These are phyloP conservation scores for Ophthalmolycus amberensis DNA, from an alignment of 2,113 vertebrate species.

Conservation along the genomic window DNA sequence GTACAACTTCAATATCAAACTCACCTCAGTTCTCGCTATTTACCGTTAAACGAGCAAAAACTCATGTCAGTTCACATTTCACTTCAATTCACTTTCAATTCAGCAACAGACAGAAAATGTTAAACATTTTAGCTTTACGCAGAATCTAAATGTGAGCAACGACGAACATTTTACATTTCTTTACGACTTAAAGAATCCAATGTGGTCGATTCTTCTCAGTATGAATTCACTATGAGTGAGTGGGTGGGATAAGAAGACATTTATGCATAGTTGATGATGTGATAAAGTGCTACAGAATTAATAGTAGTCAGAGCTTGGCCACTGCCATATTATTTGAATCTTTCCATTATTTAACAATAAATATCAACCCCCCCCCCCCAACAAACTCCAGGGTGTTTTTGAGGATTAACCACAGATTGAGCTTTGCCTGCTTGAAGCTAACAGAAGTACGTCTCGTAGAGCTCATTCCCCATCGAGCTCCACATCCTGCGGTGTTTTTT, in stretches of 20 bases:
- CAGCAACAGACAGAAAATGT: background rate
- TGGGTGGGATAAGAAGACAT: background rate
- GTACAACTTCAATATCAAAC: background rate
- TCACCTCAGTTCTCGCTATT: background rate
- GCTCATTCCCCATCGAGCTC: constrained; percentile 9
- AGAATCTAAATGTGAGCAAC: background rate
- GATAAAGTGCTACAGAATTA: background rate
- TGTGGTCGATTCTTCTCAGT: background rate
- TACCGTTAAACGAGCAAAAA: constrained; percentile 9
- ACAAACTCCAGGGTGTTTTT: constrained; percentile 45
- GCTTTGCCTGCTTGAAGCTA: constrained; percentile 41
- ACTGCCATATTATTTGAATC: constrained; percentile 6
- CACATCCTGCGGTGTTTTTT: constrained; percentile 8
- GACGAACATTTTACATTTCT: background rate
- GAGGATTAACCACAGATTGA: constrained; percentile 48
- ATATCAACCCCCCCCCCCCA: background rate
- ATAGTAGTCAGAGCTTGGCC: background rate
- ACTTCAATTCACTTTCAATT: background rate
- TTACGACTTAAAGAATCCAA: background rate
- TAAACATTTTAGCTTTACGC: background rate
- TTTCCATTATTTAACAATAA: constrained; percentile 1
- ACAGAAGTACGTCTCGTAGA: constrained; percentile 19
- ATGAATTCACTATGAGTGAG: background rate
- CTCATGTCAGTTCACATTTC: background rate
- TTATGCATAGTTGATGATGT: background rate